Evolutionary conservation across 2,113 vertebrate genomes (phyloP), one percentile per base, ranked within the genome.

Genomic region (western clawed frog (Xenopus tropicalis)): DNA sequence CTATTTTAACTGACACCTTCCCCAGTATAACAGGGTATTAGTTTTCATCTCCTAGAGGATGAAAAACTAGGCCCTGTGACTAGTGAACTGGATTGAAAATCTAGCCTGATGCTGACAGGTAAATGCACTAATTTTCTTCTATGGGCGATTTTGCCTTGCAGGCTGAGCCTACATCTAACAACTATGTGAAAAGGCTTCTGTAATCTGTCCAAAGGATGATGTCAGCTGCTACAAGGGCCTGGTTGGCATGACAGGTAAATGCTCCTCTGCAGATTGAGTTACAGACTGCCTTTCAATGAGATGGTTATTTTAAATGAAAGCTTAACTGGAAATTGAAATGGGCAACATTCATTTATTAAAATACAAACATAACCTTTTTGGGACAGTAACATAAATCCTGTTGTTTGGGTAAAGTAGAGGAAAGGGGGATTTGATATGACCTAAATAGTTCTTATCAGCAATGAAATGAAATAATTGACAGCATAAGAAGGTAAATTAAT

Each of bases 91-190:
- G 91, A 90, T 89, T 96, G 96, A 96, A 97, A 98, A 94, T 93
- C 85, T 95, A 98, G 94, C 92, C 88, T 85, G 89, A 93, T 90
- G 96, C 93, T 97, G 96, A 98, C 94, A 98, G 96, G 92, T 96
- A 98, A 98, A 96, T 96, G 94, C 92, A 93, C 93, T 97, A 95
- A 98, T 98, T 97, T 98, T 96, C 94, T 91, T 91, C 90, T 93
- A 89, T 93, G 92, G 90, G 85, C 81, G 74, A 85, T 90, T 92
- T 93, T 92, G 91, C 93, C 88, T 94, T 91, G 83, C 88, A 80
- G 90, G 91, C 89, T 93, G 90, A 90, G 87, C 85, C 88, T 90
- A 87, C 85, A 90, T 91, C 90, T 87, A 87, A 90, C 88, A 90
- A 91, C 88, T 91, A 88, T 80, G 86, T 91, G 83, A 88, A 87